A percentile compares a stretch with the other conserved stretches of the same genome.
These are phyloP conservation scores for Dicyrtoma fusca DNA, from an alignment of 2,888 invertebrate genomes.

Conservation along the genomic window DNA sequence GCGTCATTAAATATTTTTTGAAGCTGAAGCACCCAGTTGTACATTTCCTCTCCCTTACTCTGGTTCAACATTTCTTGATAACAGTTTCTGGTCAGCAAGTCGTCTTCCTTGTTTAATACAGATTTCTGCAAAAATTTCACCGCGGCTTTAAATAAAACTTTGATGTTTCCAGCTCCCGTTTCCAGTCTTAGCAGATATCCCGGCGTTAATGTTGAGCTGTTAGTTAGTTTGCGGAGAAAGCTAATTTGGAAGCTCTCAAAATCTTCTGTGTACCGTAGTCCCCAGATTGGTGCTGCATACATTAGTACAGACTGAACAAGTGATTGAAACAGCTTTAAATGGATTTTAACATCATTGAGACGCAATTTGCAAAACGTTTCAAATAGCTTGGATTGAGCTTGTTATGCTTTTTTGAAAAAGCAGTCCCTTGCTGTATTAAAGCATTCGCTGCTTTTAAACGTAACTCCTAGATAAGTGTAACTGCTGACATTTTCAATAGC, in stretches of 20 bases:
- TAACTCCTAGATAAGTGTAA: slow-evolving; percentile 9
- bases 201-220: neutral
- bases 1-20: too few species aligned
- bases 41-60: too few species aligned
- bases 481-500: neutral
- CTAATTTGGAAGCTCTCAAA: slow-evolving; percentile 6
- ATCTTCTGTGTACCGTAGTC: neutral
- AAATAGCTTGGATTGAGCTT: neutral
- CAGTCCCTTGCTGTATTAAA: neutral
- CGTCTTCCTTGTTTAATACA: too few species aligned
- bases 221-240: neutral
- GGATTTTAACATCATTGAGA: neutral
- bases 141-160: too few species aligned
- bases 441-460: neutral
- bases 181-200: slow-evolving; percentile 13
- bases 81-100: too few species aligned
- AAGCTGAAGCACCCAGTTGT: too few species aligned
- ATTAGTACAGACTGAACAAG: too few species aligned
- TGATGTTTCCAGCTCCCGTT: neutral
- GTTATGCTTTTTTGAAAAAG: neutral
- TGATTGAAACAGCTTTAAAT: neutral
- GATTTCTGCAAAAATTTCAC: too few species aligned
- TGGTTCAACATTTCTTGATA: too few species aligned
- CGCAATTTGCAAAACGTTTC: neutral
- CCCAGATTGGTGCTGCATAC: slow-evolving; percentile 3